A percentile compares a stretch with the other conserved stretches of the same genome.
phyloP scores from a whole-genome alignment of 2,113 vertebrate genomes.

The Dasyprocta punctata region DNA sequence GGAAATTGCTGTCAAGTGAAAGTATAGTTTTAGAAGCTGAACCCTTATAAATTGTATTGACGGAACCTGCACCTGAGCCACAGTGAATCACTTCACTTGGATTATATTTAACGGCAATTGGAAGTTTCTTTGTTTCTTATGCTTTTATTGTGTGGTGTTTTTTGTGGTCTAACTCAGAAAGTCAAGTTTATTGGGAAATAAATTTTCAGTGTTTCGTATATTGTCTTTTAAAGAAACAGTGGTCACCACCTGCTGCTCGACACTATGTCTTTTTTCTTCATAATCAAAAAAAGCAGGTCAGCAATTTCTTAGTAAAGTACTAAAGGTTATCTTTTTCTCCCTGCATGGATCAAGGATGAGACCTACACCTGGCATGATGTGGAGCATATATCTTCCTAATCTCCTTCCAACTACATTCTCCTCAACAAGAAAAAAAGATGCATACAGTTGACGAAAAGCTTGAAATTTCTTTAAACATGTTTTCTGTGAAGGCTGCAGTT shows the following conservation, averaged over 20 bases:
- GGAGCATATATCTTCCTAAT: neutral
- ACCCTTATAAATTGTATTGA: conserved; percentile 67
- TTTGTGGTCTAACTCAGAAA: conserved; percentile 61
- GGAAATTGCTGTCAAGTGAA: conserved; percentile 69
- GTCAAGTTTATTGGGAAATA: conserved; percentile 70
- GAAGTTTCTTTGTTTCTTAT: conserved; percentile 66
- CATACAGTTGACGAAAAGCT: neutral
- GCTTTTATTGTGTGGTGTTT: conserved; percentile 35
- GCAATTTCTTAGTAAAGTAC: conserved; percentile 54
- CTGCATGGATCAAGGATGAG: neutral
- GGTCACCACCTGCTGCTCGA: conserved; percentile 62
- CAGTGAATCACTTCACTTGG: conserved; percentile 59
- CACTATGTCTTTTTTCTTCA: conserved; percentile 65
- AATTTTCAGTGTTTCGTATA: conserved; percentile 69
- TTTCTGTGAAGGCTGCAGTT: neutral
- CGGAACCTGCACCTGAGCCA: conserved; percentile 65
- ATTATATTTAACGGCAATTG: conserved; percentile 67
- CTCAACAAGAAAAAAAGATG: neutral
- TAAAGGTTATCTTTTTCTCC: neutral
- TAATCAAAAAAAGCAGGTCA: conserved; percentile 69
- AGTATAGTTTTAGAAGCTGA: conserved; percentile 54
- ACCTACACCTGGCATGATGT: neutral
- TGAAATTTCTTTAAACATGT: conserved; percentile 20
- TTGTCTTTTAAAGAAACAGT: conserved; percentile 67
- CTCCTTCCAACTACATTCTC: neutral